phyloP scores from a whole-genome alignment of 2,113 vertebrate genomes.

The Eira barbara region DNA sequence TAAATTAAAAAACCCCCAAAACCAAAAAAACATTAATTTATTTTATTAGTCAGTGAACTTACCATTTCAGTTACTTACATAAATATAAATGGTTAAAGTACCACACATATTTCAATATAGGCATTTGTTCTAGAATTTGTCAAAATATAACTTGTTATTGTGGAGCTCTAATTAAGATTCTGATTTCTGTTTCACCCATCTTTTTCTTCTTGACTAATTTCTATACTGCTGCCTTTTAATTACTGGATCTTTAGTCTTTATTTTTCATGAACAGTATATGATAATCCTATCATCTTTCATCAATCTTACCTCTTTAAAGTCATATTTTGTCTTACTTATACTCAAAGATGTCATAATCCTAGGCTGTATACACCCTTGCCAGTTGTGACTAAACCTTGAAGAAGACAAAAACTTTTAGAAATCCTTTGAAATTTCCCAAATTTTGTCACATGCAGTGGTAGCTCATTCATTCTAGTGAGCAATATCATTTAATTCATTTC shows the following conservation, averaged over 20 bases:
- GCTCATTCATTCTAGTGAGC: not conserved
- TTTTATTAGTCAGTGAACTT: slow-evolving; percentile 62
- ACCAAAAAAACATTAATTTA: not conserved
- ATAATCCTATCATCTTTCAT: not conserved
- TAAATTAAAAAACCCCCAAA: too few relatives aligned
- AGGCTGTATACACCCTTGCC: not conserved
- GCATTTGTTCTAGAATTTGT: slow-evolving; percentile 69
- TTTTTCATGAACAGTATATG: slow-evolving; percentile 60
- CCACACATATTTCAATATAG: slow-evolving; percentile 55
- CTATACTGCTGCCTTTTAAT: slow-evolving; percentile 71
- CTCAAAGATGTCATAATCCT: slow-evolving; percentile 50
- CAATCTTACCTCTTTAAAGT: slow-evolving; percentile 56
- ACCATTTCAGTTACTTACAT: slow-evolving; percentile 63
- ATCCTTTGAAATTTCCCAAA: slow-evolving; percentile 51
- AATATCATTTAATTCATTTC: not conserved
- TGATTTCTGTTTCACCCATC: slow-evolving; percentile 50
- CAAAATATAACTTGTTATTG: slow-evolving; percentile 52
- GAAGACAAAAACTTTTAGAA: slow-evolving; percentile 38
- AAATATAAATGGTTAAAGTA: slow-evolving; percentile 67
- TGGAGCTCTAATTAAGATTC: slow-evolving; percentile 71
- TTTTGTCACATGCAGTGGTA: not conserved
- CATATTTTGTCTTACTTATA: slow-evolving; percentile 46
- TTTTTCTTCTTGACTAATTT: slow-evolving; percentile 70
- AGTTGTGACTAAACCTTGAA: slow-evolving; percentile 34
- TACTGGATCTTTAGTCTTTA: slow-evolving; percentile 33